Evolutionary conservation across 2,113 vertebrate genomes (phyloP).

Genomic region (Etheostoma cragini): DNA sequence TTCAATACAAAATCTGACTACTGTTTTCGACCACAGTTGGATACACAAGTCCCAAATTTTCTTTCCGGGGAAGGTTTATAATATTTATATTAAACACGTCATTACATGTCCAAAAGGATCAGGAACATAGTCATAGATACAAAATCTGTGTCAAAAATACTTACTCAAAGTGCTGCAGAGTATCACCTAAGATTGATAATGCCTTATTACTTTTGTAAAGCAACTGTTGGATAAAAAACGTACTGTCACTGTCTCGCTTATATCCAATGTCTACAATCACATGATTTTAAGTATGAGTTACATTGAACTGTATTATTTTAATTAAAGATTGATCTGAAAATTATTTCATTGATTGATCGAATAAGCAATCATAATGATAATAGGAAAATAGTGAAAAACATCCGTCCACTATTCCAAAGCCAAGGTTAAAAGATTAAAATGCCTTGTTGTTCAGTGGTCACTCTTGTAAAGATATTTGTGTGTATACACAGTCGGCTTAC

Average conservation of each 20-base stretch:
- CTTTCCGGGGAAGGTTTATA: too few species aligned
- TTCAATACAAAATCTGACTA: too few species aligned
- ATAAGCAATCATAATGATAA: neutral
- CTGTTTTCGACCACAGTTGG: too few species aligned
- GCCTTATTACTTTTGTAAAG: neutral
- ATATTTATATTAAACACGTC: too few species aligned
- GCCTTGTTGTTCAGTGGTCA: too few species aligned
- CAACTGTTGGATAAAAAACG: neutral
- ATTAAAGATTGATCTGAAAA: neutral
- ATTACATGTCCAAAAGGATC: too few species aligned
- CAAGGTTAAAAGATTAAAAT: neutral
- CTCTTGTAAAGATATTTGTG: too few species aligned
- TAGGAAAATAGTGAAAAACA: neutral
- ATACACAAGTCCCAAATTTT: too few species aligned
- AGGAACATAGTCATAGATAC: too few species aligned
- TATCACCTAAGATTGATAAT: neutral
- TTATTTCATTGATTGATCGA: neutral
- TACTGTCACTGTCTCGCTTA: neutral
- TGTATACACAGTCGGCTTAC: too few species aligned
- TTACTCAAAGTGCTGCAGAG: neutral
- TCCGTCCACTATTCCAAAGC: neutral
- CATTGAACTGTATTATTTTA: neutral
- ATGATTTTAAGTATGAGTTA: neutral
- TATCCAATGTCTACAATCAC: neutral
- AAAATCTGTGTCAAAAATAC: too few species aligned